phyloP scores from a whole-genome alignment of 2,113 vertebrate genomes.

The Melospiza melodia region DNA sequence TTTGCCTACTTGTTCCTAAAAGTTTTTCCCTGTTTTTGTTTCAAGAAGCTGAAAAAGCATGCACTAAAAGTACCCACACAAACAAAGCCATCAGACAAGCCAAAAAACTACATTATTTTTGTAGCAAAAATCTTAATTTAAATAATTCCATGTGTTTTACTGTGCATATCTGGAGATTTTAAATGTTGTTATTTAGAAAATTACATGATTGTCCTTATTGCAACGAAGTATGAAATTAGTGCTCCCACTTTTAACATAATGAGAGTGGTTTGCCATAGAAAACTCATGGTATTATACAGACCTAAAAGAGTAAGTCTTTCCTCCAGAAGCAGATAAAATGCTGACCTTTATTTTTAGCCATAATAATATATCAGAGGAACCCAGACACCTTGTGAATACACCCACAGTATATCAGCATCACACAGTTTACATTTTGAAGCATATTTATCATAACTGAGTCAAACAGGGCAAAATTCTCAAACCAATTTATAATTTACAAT shows the following conservation, averaged over 20 bases:
- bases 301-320: background rate
- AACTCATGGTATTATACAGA: background rate
- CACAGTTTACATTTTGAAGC: background rate
- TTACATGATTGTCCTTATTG: background rate
- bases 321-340: background rate
- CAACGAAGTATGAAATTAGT: background rate
- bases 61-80: rapidly evolving
- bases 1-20: background rate
- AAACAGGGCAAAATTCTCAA: constrained; percentile 26
- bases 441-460: constrained; percentile 1
- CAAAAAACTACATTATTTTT: background rate
- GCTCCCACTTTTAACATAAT: background rate
- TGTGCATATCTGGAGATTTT: background rate
- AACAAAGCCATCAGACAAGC: background rate
- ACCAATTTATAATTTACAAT: constrained; percentile 15
- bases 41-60: background rate
- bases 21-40: background rate
- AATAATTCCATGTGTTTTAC: background rate
- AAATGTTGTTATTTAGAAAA: background rate
- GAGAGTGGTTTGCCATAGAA: background rate
- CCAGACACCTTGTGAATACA: background rate
- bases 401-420: background rate
- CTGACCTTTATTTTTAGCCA: background rate
- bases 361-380: background rate
- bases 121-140: background rate